Conservation (phyloP, 2,888 invertebrate species). For the Sinopyrophorus schimmeli region DNA sequence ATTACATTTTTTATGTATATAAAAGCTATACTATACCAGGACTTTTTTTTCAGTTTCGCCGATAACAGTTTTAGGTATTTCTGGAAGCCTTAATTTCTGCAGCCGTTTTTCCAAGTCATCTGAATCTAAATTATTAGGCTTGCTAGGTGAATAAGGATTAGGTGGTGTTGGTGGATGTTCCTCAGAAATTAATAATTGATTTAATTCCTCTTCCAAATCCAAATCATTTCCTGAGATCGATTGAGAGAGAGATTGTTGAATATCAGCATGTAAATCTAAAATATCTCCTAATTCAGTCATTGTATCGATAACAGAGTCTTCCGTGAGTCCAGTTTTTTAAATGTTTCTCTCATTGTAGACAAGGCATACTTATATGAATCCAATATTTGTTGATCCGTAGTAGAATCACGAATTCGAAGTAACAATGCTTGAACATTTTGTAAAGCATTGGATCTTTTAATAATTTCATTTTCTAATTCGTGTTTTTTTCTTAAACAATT, state of each 20-base stretch:
- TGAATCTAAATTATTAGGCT: conserved; percentile 36
- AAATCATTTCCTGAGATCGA: conserved; percentile 60
- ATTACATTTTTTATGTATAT: no score
- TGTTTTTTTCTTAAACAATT: conserved; percentile 64
- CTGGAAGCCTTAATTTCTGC: conserved; percentile 43
- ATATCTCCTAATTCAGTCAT: conserved; percentile 75
- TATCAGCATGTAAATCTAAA: conserved; percentile 61
- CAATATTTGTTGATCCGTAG: conserved; percentile 60
- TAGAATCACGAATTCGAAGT: conserved; percentile 63
- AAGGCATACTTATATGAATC: conserved; percentile 69
- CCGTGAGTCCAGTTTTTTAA: conserved; percentile 67
- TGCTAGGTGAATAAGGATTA: conserved; percentile 16
- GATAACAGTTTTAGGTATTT: conserved; percentile 41
- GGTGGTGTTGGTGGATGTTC: conserved; percentile 10
- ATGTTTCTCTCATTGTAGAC: conserved; percentile 66
- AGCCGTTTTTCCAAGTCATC: conserved; percentile 41
- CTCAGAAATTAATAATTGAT: conserved; percentile 58
- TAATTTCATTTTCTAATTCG: conserved; percentile 60
- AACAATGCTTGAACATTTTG: conserved; percentile 64
- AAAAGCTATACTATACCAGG: no score
- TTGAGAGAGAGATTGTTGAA: conserved; percentile 60
- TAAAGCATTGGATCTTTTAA: conserved; percentile 60
- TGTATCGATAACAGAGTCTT: conserved; percentile 70
- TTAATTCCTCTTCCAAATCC: conserved; percentile 70
- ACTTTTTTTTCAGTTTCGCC: no score